Percentiles rank a stretch among this genome's conserved stretches.
phyloP scores from a whole-genome alignment of 2,888 invertebrate genomes.

The Pseudeuparius sepicola region DNA sequence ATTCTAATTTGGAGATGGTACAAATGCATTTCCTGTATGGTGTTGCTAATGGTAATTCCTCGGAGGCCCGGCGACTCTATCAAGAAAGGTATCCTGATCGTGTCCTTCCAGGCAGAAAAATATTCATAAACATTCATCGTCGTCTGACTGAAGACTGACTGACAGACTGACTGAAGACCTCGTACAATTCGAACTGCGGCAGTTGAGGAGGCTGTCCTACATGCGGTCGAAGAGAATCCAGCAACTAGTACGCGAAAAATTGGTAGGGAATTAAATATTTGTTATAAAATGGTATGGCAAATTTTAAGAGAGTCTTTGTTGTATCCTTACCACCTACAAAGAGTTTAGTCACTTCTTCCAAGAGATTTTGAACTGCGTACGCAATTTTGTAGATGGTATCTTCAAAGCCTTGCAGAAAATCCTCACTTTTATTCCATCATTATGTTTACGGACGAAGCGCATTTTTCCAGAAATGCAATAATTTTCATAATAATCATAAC shows the following conservation, averaged over 20 bases:
- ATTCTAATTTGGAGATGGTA: background rate
- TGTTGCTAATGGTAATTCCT: background rate
- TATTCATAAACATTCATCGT: conserved; percentile 4
- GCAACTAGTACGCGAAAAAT: conserved; percentile 11
- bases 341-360: conserved; percentile 11
- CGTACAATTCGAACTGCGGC: background rate
- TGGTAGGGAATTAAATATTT: conserved; percentile 9
- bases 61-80: conserved; percentile 1
- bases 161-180: background rate
- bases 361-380: conserved; percentile 11
- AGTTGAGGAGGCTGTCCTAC: background rate
- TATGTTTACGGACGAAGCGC: conserved; percentile 13
- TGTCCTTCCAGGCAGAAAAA: background rate
- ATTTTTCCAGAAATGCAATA: conserved; percentile 9
- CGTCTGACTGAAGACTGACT: conserved; percentile 1
- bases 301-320: conserved; percentile 13
- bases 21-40: background rate
- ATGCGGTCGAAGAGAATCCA: conserved; percentile 7
- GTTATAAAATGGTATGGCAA: conserved; percentile 10
- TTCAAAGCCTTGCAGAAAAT: conserved; percentile 5
- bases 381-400: conserved; percentile 12
- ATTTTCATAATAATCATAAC: conserved; percentile 14
- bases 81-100: background rate
- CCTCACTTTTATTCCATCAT: conserved; percentile 5
- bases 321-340: conserved; percentile 12